Percentiles rank a stretch among this genome's conserved stretches.
phyloP scores from a whole-genome alignment of 2,113 vertebrate species.

The Mystacornis crossleyi region DNA sequence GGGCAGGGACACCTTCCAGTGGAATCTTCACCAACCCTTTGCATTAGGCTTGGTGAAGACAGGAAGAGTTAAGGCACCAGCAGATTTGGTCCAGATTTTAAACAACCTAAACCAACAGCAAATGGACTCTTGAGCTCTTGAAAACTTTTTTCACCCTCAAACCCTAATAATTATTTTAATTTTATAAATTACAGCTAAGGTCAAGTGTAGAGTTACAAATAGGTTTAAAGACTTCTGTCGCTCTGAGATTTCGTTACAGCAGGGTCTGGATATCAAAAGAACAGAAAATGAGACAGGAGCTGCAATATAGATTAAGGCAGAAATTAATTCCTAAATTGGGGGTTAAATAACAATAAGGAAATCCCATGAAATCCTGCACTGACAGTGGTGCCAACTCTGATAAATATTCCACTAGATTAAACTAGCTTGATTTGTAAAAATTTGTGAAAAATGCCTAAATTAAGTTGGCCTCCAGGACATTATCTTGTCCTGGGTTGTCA shows the following conservation, averaged over 20 bases:
- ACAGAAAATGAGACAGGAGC: not conserved
- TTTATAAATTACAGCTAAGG: not conserved
- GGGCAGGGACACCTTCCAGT: not conserved
- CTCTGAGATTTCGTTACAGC: not conserved
- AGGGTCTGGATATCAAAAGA: not conserved
- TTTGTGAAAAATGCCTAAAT: not conserved
- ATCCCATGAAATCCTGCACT: not conserved
- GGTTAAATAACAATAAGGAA: not conserved
- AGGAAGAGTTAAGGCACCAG: not conserved
- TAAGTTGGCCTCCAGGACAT: not conserved
- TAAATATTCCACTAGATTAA: not conserved
- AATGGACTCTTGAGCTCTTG: not conserved
- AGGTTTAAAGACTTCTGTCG: not conserved
- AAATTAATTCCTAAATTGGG: accelerated
- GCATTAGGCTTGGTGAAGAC: not conserved
- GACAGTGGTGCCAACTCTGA: not conserved
- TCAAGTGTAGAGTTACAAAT: not conserved
- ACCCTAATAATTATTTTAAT: not conserved
- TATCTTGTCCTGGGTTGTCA: not conserved
- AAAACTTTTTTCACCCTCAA: not conserved
- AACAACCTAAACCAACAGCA: not conserved
- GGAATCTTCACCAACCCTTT: not conserved
- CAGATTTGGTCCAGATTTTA: not conserved
- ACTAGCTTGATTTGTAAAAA: not conserved
- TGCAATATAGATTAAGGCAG: not conserved